Evolutionary conservation across 1,140 invertebrate species (phyloP), one percentile per base, ranked within the genome.

Genomic region (Eriosoma lanigerum): DNA sequence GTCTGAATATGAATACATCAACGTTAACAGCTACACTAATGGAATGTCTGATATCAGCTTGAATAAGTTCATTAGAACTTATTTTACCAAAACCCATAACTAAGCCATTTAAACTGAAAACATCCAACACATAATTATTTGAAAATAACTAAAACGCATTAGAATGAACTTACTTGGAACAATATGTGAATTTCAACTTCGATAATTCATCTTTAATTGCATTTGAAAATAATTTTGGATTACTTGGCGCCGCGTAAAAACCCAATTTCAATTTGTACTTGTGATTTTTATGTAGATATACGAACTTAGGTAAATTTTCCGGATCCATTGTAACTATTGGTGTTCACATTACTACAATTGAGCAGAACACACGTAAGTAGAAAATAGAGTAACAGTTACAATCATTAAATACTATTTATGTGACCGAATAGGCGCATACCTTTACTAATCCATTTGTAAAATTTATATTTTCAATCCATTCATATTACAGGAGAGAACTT

Each of bases 81-180:
- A 78, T 62, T 78, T 46, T 56, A 78, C 56, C 73, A 62, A 78
- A 78, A 48, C 54, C 73, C 73, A 78, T 78, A 78, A 78, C 17
- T 38, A 78, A 26, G 60, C 73, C 73, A 24, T 78, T 46, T 26
- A 78, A 78, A 78, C 73, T 78, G 38, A 12, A 78, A 78, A 44
- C 8, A 76, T 44, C 12, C 12, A 60, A 76, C 19, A 29, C 3
- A 0, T 13, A 38, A 32, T 32, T 13, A 24, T 38, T 24, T 17
- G 5, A 73, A 54, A 73, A 29, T 24, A 70, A 70, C 19, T 0
- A n/a, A 48, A 15, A 15, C 10, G 4, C 0, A 15, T 44, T n/a
- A 0, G 48, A 15, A 68, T 68, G 15, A 46, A 78, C 73, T 78
- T 60, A 78, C 73, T 78, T 56, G 12, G 73, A 60, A 26, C 56